Conservation (phyloP, 2,797 vertebrate species). For the Toxotes lorentzi region DNA sequence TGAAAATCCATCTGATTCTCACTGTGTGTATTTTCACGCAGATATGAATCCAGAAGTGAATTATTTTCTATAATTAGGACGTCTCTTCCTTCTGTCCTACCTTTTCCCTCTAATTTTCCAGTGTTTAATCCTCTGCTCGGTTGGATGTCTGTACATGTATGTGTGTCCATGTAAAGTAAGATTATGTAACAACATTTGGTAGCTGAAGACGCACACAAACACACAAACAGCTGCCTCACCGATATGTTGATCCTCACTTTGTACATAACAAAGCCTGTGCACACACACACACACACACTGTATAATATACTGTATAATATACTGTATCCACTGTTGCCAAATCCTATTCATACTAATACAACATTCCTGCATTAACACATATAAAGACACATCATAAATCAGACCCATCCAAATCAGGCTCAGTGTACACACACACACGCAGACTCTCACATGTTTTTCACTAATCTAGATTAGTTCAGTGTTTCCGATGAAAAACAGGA, state of each 20-base stretch:
- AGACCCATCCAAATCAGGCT: not conserved
- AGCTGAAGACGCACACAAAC: constrained; percentile 5
- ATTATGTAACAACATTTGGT: constrained; percentile 48
- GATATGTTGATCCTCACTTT: constrained; percentile 38
- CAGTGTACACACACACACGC: not conserved
- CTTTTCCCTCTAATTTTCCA: constrained; percentile 7
- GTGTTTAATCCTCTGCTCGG: constrained; percentile 9
- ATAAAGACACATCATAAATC: not conserved
- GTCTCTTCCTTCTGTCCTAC: not conserved
- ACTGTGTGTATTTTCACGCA: not conserved
- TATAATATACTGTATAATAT: not conserved
- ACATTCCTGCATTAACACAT: not conserved
- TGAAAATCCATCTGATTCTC: not conserved
- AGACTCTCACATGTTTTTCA: not conserved
- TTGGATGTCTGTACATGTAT: not conserved
- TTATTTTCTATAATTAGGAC: constrained; percentile 1
- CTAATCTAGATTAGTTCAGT: not conserved
- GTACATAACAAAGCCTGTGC: constrained; percentile 30
- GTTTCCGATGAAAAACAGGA: constrained; percentile 4
- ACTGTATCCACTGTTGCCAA: not conserved
- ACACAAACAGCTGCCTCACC: constrained; percentile 14
- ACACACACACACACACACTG: not conserved
- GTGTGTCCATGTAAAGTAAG: constrained; percentile 10
- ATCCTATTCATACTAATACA: not conserved
- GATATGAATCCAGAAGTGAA: constrained; percentile 4